These are phyloP conservation scores for Aurelia aurita DNA, from an alignment of 30 jellyfish, hydroid and myxozoan genomes.

Conservation along the genomic window DNA sequence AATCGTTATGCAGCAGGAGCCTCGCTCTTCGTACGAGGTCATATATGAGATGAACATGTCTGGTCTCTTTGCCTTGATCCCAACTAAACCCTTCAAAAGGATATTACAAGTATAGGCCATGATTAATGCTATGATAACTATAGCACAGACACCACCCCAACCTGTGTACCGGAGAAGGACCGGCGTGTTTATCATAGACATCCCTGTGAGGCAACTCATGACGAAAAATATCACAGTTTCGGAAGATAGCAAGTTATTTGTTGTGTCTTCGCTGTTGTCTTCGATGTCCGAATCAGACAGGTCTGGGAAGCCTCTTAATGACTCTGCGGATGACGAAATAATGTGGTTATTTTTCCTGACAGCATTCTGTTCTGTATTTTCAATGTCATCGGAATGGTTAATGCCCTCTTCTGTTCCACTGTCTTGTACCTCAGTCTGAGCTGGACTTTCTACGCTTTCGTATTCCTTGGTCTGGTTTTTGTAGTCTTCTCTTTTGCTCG, in stretches of 20 bases:
- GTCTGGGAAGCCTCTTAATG: too few species aligned
- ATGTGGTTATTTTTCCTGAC: too few species aligned
- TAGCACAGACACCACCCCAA: slow-evolving; percentile 48
- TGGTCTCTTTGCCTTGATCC: neutral
- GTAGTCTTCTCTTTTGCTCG: too few species aligned
- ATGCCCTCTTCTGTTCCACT: too few species aligned
- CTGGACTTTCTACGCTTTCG: too few species aligned
- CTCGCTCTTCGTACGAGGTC: neutral
- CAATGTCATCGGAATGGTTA: too few species aligned
- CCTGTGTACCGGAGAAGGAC: slow-evolving; percentile 26
- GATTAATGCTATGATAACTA: slow-evolving; percentile 13
- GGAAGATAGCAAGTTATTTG: neutral
- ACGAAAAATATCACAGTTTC: slow-evolving; percentile 13
- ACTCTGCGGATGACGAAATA: too few species aligned
- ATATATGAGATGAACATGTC: neutral
- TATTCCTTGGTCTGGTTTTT: too few species aligned
- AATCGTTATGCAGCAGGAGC: neutral
- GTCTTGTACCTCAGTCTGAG: too few species aligned
- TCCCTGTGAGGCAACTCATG: slow-evolving; percentile 26
- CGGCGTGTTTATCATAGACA: slow-evolving; percentile 41
- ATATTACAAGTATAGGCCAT: slow-evolving; percentile 30
- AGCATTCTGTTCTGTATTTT: too few species aligned
- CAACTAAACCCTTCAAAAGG: neutral
- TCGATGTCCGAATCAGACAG: too few species aligned
- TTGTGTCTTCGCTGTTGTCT: too few species aligned